Evolutionary conservation across 2,888 invertebrate species (phyloP).

Genomic region (Folsomia manolachei): DNA sequence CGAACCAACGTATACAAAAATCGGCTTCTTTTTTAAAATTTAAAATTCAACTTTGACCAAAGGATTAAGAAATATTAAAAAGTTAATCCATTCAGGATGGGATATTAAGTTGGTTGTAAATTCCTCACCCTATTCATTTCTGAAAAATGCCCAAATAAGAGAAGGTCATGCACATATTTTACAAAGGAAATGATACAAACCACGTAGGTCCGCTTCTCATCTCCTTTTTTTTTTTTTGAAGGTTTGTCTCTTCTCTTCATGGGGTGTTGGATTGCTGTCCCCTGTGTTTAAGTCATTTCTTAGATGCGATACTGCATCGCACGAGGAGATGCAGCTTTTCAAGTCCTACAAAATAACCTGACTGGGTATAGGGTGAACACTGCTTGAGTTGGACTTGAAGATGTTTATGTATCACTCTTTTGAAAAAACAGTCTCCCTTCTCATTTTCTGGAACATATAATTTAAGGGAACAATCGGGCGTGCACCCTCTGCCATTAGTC

Average conservation of each 20-base stretch:
- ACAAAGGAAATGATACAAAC: too few species aligned
- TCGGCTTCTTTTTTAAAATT: background rate
- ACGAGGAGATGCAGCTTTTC: background rate
- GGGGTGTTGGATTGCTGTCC: too few species aligned
- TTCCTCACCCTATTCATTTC: background rate
- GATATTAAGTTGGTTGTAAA: background rate
- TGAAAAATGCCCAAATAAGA: background rate
- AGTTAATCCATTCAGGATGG: background rate
- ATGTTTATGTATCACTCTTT: background rate
- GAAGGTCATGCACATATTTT: background rate
- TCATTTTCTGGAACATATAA: slow-evolving; percentile 17
- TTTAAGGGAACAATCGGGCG: slow-evolving; percentile 17
- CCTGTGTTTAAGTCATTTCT: background rate
- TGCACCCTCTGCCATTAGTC: slow-evolving; percentile 18
- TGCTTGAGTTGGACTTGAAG: too few species aligned
- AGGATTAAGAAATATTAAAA: background rate
- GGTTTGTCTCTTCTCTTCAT: too few species aligned
- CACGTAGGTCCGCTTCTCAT: too few species aligned
- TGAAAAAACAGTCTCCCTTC: slow-evolving; percentile 5
- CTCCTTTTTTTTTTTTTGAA: too few species aligned
- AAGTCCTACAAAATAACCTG: background rate
- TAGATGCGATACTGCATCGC: background rate
- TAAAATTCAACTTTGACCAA: too few species aligned
- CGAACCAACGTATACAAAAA: too few species aligned
- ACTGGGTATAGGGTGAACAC: too few species aligned